Conservation (phyloP, 2,797 vertebrate species). For the Gadopsis marmoratus region DNA sequence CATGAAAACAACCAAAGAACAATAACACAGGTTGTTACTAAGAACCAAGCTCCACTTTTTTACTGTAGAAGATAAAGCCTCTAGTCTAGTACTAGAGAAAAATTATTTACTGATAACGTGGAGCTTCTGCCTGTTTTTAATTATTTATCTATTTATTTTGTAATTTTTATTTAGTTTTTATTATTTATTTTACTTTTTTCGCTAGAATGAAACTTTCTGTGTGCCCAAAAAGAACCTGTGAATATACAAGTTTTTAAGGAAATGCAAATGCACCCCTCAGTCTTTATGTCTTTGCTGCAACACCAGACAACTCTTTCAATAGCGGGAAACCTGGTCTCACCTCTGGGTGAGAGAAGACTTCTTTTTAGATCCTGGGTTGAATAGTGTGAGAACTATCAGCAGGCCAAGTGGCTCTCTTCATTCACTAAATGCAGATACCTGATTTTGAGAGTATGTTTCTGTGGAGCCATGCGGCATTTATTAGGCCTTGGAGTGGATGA, state of each 20-base stretch:
- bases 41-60: slow-evolving; percentile 72
- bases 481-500: neutral
- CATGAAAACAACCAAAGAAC: slow-evolving; percentile 36
- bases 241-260: slow-evolving; percentile 22
- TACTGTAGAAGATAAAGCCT: neutral
- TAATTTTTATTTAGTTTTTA: too few relatives aligned
- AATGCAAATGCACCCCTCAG: slow-evolving; percentile 1
- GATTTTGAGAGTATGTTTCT: slow-evolving; percentile 21
- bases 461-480: slow-evolving; percentile 18
- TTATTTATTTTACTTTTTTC: too few relatives aligned
- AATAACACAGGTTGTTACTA: slow-evolving; percentile 68
- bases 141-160: too few relatives aligned
- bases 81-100: too few relatives aligned
- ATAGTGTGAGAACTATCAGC: neutral
- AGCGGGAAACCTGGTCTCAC: neutral
- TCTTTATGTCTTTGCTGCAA: neutral
- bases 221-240: neutral
- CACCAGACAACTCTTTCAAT: neutral
- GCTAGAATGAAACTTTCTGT: too few relatives aligned
- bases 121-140: too few relatives aligned
- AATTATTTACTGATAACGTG: too few relatives aligned
- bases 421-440: slow-evolving; percentile 13
- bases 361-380: neutral
- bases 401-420: slow-evolving; percentile 6
- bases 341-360: neutral